Base-by-base conservation (phyloP, 2,113 vertebrate genomes). In the Oreochromis aureus region DNA sequence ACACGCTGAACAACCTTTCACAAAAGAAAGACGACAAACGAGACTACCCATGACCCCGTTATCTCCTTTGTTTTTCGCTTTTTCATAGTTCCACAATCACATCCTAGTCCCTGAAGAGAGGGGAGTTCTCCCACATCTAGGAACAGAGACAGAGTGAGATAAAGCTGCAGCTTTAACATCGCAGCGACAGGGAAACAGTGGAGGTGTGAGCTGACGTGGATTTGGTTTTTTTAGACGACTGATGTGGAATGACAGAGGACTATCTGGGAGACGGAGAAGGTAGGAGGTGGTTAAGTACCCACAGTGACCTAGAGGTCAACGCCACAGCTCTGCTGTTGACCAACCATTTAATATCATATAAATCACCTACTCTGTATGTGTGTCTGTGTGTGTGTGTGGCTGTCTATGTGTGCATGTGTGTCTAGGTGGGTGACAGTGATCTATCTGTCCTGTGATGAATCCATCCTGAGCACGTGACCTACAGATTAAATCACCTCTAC, bases 401-500 rank as follows among this genome's bases (percentile, higher is more conserved):
- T 56, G 55, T 69, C 2, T 10, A n/a, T 22, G 11, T 84, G 80
- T 69, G 87, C 83, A 55, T 76, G 24, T 18, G 36, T 80, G 63
- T 76, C 55, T n/a, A 46, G 9, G 80, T 80, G 89, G 85, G 41
- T 66, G 93, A 93, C 91, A 92, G 83, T 90, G 92, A 94, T 92
- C 76, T 80, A 91, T 93, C 91, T 92, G 44, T 82, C 56, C 44
- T 76, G 82, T 92, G 90, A 95, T 92, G 89, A 93, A 94, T 92
- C 90, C 86, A 92, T 93, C 81, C 87, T 48, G 79, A 76, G 85
- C 92, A 87, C 36, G 69, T 93, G 93, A 93, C 85, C 91, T 44
- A 86, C 85, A 93, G 90, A 93, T 95, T 92, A 90, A 94, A 95
- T 94, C 92, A 88, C 88, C 86, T 84, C 88, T 66, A 86, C 90